phyloP scores from a whole-genome alignment of 2,113 vertebrate genomes.

The Anser brachyrhynchus region DNA sequence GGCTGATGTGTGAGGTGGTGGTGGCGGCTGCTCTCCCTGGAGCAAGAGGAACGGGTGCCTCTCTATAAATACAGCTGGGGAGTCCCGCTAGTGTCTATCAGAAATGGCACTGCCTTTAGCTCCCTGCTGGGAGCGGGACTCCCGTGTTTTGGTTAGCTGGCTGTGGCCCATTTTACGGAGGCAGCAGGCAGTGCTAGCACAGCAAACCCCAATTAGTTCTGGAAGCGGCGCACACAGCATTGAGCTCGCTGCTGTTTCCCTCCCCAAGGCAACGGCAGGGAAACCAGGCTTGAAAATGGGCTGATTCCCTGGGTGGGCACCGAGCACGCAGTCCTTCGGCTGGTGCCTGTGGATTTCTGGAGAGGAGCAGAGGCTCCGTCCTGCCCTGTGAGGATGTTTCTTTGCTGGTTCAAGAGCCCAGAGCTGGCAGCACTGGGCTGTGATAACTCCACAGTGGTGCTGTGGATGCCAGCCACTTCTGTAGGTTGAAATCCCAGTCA shows the following conservation, averaged over 20 bases:
- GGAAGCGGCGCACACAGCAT: neutral
- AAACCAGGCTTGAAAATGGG: neutral
- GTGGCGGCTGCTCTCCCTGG: neutral
- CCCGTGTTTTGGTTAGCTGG: neutral
- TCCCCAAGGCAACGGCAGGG: neutral
- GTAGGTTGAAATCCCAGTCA: neutral
- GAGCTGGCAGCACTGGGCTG: neutral
- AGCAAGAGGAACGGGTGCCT: neutral
- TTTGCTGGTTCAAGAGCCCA: neutral
- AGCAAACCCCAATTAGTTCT: slow-evolving; percentile 9
- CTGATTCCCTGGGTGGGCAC: neutral
- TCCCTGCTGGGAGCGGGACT: neutral
- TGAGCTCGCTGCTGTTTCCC: neutral
- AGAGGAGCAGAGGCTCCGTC: neutral
- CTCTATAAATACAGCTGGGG: neutral
- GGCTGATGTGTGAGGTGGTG: neutral
- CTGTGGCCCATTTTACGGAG: neutral
- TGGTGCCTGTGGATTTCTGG: accelerated
- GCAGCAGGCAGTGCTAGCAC: neutral
- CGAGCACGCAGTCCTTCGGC: accelerated
- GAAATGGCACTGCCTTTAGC: neutral
- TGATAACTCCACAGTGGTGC: neutral
- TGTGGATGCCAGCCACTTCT: neutral
- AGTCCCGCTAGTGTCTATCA: neutral
- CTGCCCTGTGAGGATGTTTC: neutral